Conservation (phyloP, 92 coral and sea anemone genomes). For the Hydrozoanthus gracilis region DNA sequence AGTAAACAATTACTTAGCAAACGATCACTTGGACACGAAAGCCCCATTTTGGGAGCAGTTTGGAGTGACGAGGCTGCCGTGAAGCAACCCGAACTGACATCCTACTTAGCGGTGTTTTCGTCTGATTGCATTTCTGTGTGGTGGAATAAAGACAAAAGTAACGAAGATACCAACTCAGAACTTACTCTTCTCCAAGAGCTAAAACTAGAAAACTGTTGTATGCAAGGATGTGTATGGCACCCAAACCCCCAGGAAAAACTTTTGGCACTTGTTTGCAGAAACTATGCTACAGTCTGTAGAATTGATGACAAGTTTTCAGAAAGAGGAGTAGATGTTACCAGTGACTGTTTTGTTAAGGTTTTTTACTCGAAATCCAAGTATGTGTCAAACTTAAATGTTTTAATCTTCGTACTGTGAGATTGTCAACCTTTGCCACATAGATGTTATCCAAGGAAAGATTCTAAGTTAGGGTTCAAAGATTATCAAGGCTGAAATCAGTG, state of each 20-base stretch:
- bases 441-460: too few relatives aligned
- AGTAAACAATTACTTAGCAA: background rate
- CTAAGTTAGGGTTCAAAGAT: too few relatives aligned
- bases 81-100: background rate
- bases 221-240: slow-evolving; percentile 27
- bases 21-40: slow-evolving; percentile 27
- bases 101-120: slow-evolving; percentile 30
- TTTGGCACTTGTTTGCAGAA: slow-evolving; percentile 30
- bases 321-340: background rate
- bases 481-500: too few relatives aligned
- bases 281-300: slow-evolving; percentile 35
- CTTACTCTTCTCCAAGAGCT: slow-evolving; percentile 21
- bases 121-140: slow-evolving; percentile 25
- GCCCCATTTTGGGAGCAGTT: slow-evolving; percentile 25
- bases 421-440: background rate
- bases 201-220: slow-evolving; percentile 12
- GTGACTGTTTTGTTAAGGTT: slow-evolving; percentile 8
- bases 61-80: slow-evolving; percentile 7
- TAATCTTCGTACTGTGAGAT: background rate
- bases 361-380: slow-evolving; percentile 26
- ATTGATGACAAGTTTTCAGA: slow-evolving; percentile 2
- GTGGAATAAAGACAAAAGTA: background rate
- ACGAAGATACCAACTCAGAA: background rate
- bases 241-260: slow-evolving; percentile 7
- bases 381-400: background rate